Percentiles rank a stretch among this genome's conserved stretches.
Conservation (phyloP, 2,888 invertebrate species). For the Drosophila cognata region DNA sequence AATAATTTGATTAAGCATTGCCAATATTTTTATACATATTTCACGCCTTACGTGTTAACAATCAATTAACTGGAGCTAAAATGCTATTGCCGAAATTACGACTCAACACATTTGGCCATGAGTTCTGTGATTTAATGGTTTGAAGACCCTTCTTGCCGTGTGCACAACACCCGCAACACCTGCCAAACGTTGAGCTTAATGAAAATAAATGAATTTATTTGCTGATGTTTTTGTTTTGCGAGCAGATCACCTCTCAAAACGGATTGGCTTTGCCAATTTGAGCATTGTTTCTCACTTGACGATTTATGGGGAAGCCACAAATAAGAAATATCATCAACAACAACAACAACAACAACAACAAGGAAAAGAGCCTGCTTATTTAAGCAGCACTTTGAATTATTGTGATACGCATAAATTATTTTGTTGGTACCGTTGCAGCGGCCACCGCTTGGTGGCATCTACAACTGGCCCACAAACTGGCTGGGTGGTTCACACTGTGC, state of each 20-base stretch:
- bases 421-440: conserved; percentile 54
- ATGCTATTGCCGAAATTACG: conserved; percentile 14
- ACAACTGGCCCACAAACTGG: not conserved
- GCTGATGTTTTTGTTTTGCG: conserved; percentile 13
- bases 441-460: conserved; percentile 33
- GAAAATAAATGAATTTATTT: conserved; percentile 70
- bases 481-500: conserved; percentile 16
- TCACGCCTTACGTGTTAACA: conserved; percentile 47
- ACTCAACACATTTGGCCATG: conserved; percentile 27
- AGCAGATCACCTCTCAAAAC: conserved; percentile 66
- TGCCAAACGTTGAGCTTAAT: conserved; percentile 49
- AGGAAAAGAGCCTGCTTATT: conserved; percentile 32
- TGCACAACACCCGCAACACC: conserved; percentile 29
- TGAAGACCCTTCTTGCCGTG: conserved; percentile 34
- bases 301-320: conserved; percentile 58
- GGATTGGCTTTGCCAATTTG: conserved; percentile 73
- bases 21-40: conserved; percentile 5
- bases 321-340: conserved; percentile 22
- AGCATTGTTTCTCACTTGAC: conserved; percentile 61
- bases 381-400: conserved; percentile 63
- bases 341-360: conserved; percentile 12
- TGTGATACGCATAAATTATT: conserved; percentile 67
- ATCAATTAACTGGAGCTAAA: conserved; percentile 44
- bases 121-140: conserved; percentile 27
- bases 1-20: conserved; percentile 1